These are phyloP conservation scores for Rhinolophus sinicus DNA, from an alignment of 2,113 vertebrate genomes.

Conservation along the genomic window DNA sequence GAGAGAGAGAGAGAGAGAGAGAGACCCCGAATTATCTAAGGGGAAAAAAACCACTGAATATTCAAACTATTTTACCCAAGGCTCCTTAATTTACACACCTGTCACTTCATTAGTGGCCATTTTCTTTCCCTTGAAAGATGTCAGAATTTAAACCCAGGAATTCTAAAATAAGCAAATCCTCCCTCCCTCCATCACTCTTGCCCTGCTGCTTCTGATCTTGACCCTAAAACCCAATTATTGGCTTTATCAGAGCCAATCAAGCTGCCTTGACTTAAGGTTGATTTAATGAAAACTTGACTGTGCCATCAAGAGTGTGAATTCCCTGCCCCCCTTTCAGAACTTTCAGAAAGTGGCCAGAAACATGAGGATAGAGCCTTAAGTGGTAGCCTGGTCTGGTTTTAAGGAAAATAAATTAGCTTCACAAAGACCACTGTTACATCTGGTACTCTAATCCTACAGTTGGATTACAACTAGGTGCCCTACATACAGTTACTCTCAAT, in stretches of 20 bases:
- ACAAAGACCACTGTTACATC: background rate
- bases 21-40: background rate
- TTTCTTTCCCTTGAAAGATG: constrained; percentile 23
- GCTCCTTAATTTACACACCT: background rate
- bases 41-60: background rate
- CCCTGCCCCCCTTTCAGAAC: background rate
- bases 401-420: constrained; percentile 13
- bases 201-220: background rate
- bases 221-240: background rate
- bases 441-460: background rate
- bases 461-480: background rate
- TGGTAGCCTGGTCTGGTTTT: background rate
- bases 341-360: background rate
- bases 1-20: too few species aligned
- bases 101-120: background rate
- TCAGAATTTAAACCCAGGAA: background rate
- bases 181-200: background rate
- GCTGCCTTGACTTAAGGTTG: background rate
- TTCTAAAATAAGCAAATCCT: background rate
- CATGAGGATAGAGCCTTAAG: background rate
- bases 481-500: background rate
- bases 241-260: background rate
- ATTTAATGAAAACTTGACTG: background rate
- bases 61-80: constrained; percentile 7
- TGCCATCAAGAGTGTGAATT: background rate